Percentiles rank a stretch among this genome's conserved stretches.
Conservation (phyloP, 2,888 invertebrate species). For the Apoda limacodes region DNA sequence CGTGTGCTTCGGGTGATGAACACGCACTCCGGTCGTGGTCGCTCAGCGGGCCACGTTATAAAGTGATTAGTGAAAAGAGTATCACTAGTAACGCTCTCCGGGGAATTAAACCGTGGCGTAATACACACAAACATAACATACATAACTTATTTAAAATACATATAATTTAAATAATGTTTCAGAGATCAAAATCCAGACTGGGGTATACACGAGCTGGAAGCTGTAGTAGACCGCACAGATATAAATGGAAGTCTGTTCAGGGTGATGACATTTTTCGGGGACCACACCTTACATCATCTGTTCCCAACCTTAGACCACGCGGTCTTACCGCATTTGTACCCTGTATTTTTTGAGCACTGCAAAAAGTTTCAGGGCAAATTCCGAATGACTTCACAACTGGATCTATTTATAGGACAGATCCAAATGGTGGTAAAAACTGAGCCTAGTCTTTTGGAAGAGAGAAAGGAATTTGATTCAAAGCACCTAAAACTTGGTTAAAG, state of each 20-base stretch:
- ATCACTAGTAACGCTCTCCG: too few relatives aligned
- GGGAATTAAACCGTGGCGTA: too few relatives aligned
- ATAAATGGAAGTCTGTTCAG: slow-evolving; percentile 74
- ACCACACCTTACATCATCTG: slow-evolving; percentile 85
- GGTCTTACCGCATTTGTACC: slow-evolving; percentile 72
- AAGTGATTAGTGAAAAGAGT: too few relatives aligned
- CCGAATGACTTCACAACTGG: slow-evolving; percentile 39
- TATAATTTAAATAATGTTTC: slow-evolving; percentile 17
- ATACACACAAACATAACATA: slow-evolving; percentile 9
- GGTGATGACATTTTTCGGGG: slow-evolving; percentile 79
- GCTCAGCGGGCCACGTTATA: too few relatives aligned
- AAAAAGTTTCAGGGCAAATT: slow-evolving; percentile 71
- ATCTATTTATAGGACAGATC: slow-evolving; percentile 45
- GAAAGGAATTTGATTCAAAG: slow-evolving; percentile 2
- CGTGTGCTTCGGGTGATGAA: too few relatives aligned
- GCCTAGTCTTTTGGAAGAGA: slow-evolving; percentile 28
- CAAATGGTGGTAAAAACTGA: slow-evolving; percentile 36
- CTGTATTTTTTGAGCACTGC: slow-evolving; percentile 71
- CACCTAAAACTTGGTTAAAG: too few relatives aligned
- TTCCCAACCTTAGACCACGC: too few relatives aligned
- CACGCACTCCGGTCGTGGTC: too few relatives aligned
- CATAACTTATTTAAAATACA: slow-evolving; percentile 6
- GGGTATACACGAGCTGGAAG: slow-evolving; percentile 82
- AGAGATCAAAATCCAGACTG: slow-evolving; percentile 72
- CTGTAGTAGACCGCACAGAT: slow-evolving; percentile 78